These are phyloP conservation scores for Phocoena sinus DNA, from an alignment of 2,113 vertebrate genomes.

Conservation along the genomic window DNA sequence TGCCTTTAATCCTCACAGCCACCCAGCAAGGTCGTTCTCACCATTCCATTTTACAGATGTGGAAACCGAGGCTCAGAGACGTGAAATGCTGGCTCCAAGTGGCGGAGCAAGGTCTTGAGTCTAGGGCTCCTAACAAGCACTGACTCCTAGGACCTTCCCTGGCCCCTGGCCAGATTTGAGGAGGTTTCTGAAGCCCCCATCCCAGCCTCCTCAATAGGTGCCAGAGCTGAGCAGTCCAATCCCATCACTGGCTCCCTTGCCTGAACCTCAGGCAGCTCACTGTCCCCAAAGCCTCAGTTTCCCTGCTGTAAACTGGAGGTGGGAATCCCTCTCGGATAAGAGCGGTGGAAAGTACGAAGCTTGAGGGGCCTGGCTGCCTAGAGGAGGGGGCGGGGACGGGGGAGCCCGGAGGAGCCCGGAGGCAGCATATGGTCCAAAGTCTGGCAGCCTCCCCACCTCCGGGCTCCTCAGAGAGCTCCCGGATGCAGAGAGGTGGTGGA, in stretches of 20 bases:
- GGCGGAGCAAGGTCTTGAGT: neutral
- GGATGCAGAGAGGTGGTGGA: neutral
- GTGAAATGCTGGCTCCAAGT: neutral
- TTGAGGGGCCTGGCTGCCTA: neutral
- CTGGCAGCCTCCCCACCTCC: neutral
- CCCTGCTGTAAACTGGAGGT: neutral
- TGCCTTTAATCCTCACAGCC: neutral
- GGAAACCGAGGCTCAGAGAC: neutral
- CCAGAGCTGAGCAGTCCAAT: neutral
- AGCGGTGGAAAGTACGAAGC: neutral
- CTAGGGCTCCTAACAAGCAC: neutral
- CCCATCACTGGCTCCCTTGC: neutral
- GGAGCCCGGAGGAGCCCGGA: neutral
- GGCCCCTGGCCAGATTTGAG: neutral
- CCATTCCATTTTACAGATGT: neutral
- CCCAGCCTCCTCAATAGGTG: neutral
- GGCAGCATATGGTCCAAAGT: slow-evolving; percentile 36
- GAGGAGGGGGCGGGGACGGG: neutral
- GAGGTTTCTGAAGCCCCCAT: neutral
- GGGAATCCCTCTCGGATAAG: neutral
- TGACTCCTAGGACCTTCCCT: neutral
- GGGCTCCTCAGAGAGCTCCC: neutral
- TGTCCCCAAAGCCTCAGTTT: neutral
- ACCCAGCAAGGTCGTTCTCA: neutral
- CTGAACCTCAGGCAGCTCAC: neutral